Percentiles rank a stretch among this genome's conserved stretches.
phyloP scores from a whole-genome alignment of 1,140 invertebrate species.

The Hycleus cichorii region DNA sequence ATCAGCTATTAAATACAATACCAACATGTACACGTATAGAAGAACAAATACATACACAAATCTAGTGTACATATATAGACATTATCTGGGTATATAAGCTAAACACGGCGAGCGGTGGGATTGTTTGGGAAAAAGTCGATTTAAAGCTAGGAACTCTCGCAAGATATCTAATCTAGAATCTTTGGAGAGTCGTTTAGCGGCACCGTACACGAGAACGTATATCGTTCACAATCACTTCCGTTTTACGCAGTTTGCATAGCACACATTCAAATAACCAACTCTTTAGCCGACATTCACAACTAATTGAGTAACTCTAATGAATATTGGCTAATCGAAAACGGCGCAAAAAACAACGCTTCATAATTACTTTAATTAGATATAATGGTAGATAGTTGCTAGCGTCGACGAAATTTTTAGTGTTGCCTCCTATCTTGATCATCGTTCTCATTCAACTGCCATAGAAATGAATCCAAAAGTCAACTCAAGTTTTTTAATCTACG shows the following conservation, averaged over 20 bases:
- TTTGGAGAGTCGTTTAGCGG: slow-evolving; percentile 31
- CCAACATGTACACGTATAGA: neutral
- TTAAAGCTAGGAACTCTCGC: slow-evolving; percentile 21
- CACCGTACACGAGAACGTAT: slow-evolving; percentile 17
- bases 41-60: neutral
- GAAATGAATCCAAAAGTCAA: neutral
- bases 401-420: too few relatives aligned
- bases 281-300: too few relatives aligned
- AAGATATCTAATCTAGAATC: slow-evolving; percentile 31
- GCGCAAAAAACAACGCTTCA: too few relatives aligned
- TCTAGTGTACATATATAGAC: neutral
- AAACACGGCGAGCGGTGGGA: slow-evolving; percentile 18
- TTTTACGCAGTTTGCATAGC: slow-evolving; percentile 21
- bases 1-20: neutral
- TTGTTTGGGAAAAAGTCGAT: slow-evolving; percentile 26
- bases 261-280: neutral
- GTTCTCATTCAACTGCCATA: too few relatives aligned
- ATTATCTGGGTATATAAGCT: slow-evolving; percentile 23
- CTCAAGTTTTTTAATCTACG: slow-evolving; percentile 15
- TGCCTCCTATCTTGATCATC: too few relatives aligned
- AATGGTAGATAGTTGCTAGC: too few relatives aligned
- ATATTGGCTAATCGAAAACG: too few relatives aligned
- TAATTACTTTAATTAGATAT: too few relatives aligned
- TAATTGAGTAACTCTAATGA: too few relatives aligned
- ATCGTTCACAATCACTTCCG: slow-evolving; percentile 25